Base-by-base conservation (phyloP, 2,888 invertebrate genomes). In the Cephalotes varians region DNA sequence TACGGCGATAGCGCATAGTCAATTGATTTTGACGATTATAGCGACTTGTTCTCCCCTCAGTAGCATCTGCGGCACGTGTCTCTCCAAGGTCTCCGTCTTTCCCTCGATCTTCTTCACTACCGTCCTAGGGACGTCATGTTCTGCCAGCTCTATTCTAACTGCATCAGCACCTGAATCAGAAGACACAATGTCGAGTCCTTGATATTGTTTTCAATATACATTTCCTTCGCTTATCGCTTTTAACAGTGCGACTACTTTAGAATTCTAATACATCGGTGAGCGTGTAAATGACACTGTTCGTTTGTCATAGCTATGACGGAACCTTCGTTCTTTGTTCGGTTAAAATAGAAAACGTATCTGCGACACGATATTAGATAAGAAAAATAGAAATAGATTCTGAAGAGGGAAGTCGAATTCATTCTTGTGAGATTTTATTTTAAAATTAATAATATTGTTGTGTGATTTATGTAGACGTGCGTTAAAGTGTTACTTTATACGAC, bases 11-110 rank as follows among this genome's bases (percentile, higher is more conserved):
- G 12, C 51, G 51, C 25, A 44, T 49, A 79, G 54, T 89, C 85
- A 89, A 90, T 89, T 87, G 86, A 90, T 92, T 92, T 94, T 93
- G 85, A 93, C 91, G 90, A 97, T 95, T 72, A 96, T 92, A 44
- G 96, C 97, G 56, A 98, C 95, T 91, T 98, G 97, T 92, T 98
- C 98, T 0, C 98, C 98, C 62, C 98, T 95, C 77, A 98, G 94
- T 94, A 98, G 91, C 90, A 98, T 91, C 94, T 97, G 97, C 0
- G 96, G 95, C 25, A 97, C 94, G 89, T 96, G 95, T 56, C 98
- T 95, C 51, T 96, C 96, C 94, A 97, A 96, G 93, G 96, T 96
- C 93, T 97, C 97, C 71, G 95, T 93, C 84, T 96, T 97, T 64
- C 96, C 95, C 69, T 96, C 96, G 1, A 96, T 91, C 84, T 96